A percentile compares a stretch with the other conserved stretches of the same genome.
Conservation (phyloP, 2,113 vertebrate species). For the Apteryx owenii region DNA sequence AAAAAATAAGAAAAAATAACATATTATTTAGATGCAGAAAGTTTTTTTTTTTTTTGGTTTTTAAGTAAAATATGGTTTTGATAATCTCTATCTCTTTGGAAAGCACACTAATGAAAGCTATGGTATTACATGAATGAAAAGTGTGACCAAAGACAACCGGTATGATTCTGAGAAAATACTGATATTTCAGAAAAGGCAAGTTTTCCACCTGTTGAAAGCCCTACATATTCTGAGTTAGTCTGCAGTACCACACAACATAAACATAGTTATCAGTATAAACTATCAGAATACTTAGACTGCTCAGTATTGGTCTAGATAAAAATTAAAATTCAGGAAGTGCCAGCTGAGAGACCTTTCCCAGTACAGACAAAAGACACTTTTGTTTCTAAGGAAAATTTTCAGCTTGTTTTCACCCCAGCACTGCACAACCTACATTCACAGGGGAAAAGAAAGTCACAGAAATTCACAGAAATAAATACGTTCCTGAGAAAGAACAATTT, state of each 20-base stretch:
- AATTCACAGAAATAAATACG: not conserved
- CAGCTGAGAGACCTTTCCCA: not conserved
- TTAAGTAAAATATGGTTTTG: not conserved
- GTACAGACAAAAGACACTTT: not conserved
- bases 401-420: not conserved
- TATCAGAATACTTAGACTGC: not conserved
- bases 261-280: not conserved
- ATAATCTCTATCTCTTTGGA: not conserved
- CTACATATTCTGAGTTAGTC: not conserved
- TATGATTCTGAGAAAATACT: not conserved
- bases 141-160: not conserved
- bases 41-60: accelerated
- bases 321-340: not conserved
- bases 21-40: not conserved
- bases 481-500: not conserved
- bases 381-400: not conserved
- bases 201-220: not conserved
- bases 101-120: not conserved
- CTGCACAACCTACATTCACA: not conserved
- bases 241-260: not conserved
- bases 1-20: not conserved
- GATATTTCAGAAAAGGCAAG: not conserved
- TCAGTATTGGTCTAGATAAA: not conserved
- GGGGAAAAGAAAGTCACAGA: not conserved
- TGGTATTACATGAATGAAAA: not conserved